These are phyloP conservation scores for Coreoperca whiteheadi DNA, from an alignment of 2,113 vertebrate genomes.

Conservation along the genomic window DNA sequence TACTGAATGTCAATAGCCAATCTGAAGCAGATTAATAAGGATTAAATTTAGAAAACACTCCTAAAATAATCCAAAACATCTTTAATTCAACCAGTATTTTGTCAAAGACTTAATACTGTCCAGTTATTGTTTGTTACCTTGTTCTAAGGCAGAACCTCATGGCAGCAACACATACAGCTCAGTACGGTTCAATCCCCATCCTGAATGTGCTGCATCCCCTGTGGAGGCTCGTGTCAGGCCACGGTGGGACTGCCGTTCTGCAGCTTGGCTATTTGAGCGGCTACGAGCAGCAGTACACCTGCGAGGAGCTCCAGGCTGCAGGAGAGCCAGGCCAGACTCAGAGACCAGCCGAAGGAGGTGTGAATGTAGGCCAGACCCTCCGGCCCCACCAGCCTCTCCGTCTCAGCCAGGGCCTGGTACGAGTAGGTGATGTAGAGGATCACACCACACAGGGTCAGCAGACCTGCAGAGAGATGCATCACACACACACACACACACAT, in stretches of 20 bases:
- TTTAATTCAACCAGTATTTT: background rate
- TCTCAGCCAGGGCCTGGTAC: conserved; percentile 76
- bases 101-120: background rate
- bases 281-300: conserved; percentile 63
- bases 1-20: background rate
- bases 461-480: conserved; percentile 65
- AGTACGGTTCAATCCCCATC: background rate
- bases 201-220: background rate
- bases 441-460: conserved; percentile 83
- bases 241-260: conserved; percentile 28
- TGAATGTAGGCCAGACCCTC: conserved; percentile 59
- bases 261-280: conserved; percentile 45
- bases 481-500: background rate
- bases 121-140: background rate
- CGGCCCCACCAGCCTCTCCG: conserved; percentile 52
- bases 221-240: conserved; percentile 29
- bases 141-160: background rate
- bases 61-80: background rate
- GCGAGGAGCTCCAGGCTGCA: conserved; percentile 77
- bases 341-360: conserved; percentile 83
- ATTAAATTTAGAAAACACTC: background rate
- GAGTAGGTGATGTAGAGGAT: conserved; percentile 84
- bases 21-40: background rate
- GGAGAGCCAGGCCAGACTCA: conserved; percentile 85
- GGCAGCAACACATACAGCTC: background rate